Percentiles rank a stretch among this genome's conserved stretches.
Evolutionary conservation across 2,888 invertebrate species (phyloP).

Genomic region (Drosophila anomalata): DNA sequence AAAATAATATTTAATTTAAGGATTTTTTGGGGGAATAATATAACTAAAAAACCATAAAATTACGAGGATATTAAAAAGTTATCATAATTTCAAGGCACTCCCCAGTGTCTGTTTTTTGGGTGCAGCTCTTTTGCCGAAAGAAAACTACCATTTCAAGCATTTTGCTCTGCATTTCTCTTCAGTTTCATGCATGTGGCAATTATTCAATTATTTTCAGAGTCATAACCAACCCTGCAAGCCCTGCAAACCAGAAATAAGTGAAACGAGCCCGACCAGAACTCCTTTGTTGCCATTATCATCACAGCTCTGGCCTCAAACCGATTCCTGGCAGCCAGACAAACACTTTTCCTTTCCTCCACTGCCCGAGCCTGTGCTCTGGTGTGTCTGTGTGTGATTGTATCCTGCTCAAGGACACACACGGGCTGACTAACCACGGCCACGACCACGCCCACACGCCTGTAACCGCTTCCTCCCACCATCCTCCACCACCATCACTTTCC

Average conservation of each 20-base stretch:
- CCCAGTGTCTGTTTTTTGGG: conserved; percentile 7
- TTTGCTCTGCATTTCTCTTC: conserved; percentile 5
- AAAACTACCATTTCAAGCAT: not conserved
- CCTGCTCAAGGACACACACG: conserved; percentile 55
- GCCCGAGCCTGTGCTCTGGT: conserved; percentile 68
- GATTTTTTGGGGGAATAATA: not conserved
- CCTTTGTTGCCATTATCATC: conserved; percentile 44
- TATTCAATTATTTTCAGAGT: conserved; percentile 39
- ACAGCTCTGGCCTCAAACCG: conserved; percentile 23
- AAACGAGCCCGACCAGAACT: conserved; percentile 28
- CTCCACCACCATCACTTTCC: conserved; percentile 3
- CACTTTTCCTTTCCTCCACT: conserved; percentile 67
- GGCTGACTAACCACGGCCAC: conserved; percentile 49
- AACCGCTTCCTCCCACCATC: conserved; percentile 16
- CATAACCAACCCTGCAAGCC: conserved; percentile 26
- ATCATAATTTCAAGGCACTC: not conserved
- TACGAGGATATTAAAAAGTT: not conserved
- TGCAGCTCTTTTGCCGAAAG: conserved; percentile 13
- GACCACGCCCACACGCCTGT: conserved; percentile 46
- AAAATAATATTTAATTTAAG: not conserved
- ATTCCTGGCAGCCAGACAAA: conserved; percentile 35
- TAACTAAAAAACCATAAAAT: not conserved
- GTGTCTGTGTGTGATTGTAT: conserved; percentile 28
- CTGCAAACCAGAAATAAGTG: conserved; percentile 4
- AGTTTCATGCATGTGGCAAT: conserved; percentile 26